Evolutionary conservation across 2,888 invertebrate species (phyloP).

Genomic region (Microdon myrmicae): DNA sequence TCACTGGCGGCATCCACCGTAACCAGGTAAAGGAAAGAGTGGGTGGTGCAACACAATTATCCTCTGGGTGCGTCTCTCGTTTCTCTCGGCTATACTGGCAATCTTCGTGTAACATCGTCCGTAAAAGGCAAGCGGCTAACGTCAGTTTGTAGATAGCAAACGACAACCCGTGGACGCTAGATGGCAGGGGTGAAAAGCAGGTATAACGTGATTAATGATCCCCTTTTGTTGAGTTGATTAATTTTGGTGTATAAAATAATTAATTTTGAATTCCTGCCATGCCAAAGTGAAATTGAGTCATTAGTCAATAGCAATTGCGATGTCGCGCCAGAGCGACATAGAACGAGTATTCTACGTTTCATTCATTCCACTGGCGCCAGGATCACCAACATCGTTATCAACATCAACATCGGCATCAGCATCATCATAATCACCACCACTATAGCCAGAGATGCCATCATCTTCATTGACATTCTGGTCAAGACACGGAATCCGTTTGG

Average conservation of each 20-base stretch:
- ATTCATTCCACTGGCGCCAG: no score
- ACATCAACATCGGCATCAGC: constrained; percentile 6
- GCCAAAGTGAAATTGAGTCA: constrained; percentile 49
- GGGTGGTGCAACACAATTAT: constrained; percentile 38
- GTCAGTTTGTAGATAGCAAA: not conserved
- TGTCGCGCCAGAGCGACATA: constrained; percentile 15
- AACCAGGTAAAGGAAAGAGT: constrained; percentile 2
- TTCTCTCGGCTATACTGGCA: not conserved
- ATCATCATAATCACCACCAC: no score
- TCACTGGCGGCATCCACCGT: constrained; percentile 2
- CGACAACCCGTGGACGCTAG: constrained; percentile 5
- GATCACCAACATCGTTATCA: no score
- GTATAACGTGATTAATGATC: constrained; percentile 45
- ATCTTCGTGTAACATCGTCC: no score
- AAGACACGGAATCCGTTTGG: constrained; percentile 17
- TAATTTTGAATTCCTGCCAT: constrained; percentile 49
- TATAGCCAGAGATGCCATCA: no score
- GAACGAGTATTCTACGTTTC: constrained; percentile 9
- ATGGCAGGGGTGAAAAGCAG: constrained; percentile 21
- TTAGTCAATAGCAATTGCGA: constrained; percentile 49
- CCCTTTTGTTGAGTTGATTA: constrained; percentile 48
- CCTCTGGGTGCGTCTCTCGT: constrained; percentile 3
- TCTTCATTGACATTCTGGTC: constrained; percentile 44
- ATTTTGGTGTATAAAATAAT: constrained; percentile 52
- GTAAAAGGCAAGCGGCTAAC: no score